Evolutionary conservation across 2,888 invertebrate genomes (phyloP).

Genomic region (Idaea biselata): DNA sequence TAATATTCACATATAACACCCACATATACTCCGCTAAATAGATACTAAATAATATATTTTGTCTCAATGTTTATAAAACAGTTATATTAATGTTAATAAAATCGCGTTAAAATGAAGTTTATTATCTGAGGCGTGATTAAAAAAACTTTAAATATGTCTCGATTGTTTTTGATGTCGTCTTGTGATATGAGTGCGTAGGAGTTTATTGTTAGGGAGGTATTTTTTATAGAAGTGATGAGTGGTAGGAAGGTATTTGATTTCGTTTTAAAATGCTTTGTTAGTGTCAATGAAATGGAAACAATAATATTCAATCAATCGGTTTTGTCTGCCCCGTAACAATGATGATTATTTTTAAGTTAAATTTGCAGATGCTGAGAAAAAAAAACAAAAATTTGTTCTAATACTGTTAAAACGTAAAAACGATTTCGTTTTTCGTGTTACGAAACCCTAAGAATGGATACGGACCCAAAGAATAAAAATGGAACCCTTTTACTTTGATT

Average conservation of each 20-base stretch:
- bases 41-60: constrained; percentile 25
- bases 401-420: too few relatives aligned
- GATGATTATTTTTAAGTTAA: neutral
- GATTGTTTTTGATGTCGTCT: constrained; percentile 41
- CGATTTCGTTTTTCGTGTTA: too few relatives aligned
- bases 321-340: neutral
- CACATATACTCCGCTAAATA: constrained; percentile 14
- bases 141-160: constrained; percentile 37
- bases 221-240: constrained; percentile 18
- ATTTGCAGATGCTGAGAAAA: too few relatives aligned
- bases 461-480: too few relatives aligned
- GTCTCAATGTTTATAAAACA: constrained; percentile 43
- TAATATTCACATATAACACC: constrained; percentile 19
- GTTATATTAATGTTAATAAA: constrained; percentile 52
- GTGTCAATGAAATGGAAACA: neutral
- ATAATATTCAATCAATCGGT: neutral
- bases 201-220: constrained; percentile 28
- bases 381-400: too few relatives aligned
- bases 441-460: too few relatives aligned
- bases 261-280: neutral
- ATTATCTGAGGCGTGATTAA: constrained; percentile 39
- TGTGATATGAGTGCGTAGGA: constrained; percentile 30
- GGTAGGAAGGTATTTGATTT: neutral
- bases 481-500: too few relatives aligned
- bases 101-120: constrained; percentile 48